Evolutionary conservation across 2,797 vertebrate genomes (phyloP).

Genomic region (Gila robusta): DNA sequence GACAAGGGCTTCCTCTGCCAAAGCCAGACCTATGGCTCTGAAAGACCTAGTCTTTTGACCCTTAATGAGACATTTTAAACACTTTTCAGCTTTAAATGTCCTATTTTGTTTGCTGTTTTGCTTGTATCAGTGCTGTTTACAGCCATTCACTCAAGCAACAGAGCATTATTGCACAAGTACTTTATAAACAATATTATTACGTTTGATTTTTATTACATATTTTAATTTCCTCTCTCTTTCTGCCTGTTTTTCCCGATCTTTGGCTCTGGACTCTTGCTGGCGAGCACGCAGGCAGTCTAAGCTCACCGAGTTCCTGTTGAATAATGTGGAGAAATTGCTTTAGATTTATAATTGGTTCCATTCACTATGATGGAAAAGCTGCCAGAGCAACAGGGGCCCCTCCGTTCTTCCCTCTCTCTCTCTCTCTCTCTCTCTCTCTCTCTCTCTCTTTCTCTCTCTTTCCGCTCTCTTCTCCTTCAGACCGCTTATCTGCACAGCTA

Average conservation of each 20-base stretch:
- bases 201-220: constrained; percentile 52
- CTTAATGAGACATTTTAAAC: constrained; percentile 10
- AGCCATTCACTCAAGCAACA: constrained; percentile 34
- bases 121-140: constrained; percentile 27
- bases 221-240: constrained; percentile 34
- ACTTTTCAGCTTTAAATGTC: constrained; percentile 16
- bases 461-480: constrained; percentile 2
- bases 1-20: constrained; percentile 24
- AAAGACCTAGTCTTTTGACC: constrained; percentile 20
- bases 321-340: constrained; percentile 85
- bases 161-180: constrained; percentile 57
- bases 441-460: constrained; percentile 41
- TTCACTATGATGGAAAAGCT: constrained; percentile 83
- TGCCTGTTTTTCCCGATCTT: constrained; percentile 56
- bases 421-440: background rate
- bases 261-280: constrained; percentile 66
- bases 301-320: constrained; percentile 73
- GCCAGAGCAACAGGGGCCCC: constrained; percentile 76
- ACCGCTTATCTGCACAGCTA: constrained; percentile 11
- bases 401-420: constrained; percentile 51
- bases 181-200: constrained; percentile 62
- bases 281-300: constrained; percentile 58
- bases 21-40: constrained; percentile 39
- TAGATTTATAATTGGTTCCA: constrained; percentile 88
- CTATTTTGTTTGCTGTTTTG: constrained; percentile 43